These are phyloP conservation scores for Daphoenositta chrysoptera DNA, from an alignment of 2,113 vertebrate species.

Conservation along the genomic window DNA sequence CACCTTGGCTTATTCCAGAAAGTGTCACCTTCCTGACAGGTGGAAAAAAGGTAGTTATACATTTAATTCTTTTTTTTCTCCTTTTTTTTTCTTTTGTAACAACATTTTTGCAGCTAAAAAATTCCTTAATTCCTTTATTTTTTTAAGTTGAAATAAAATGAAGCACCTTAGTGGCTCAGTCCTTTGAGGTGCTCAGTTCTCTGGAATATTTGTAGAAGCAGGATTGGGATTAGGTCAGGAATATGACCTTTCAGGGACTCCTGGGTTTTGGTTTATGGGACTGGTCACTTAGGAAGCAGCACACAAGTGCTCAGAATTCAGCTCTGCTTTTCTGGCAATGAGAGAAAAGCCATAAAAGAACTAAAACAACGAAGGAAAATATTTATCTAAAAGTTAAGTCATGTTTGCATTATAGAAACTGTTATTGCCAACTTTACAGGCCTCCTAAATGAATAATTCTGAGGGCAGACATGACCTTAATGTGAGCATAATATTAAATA, in stretches of 20 bases:
- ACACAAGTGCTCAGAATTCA: neutral
- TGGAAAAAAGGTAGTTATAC: neutral
- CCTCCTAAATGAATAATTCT: neutral
- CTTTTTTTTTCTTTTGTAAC: neutral
- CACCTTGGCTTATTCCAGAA: neutral
- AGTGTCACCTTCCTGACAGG: neutral
- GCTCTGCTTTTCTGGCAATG: neutral
- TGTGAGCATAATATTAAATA: neutral
- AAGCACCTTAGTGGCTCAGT: neutral
- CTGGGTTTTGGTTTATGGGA: neutral
- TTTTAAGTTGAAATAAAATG: neutral
- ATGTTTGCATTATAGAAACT: neutral
- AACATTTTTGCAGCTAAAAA: neutral
- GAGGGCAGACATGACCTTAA: neutral
- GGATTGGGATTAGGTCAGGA: neutral
- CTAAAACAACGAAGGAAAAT: neutral
- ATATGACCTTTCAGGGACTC: neutral
- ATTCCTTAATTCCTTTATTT: neutral
- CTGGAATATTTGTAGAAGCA: neutral
- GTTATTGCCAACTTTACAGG: neutral
- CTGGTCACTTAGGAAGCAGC: neutral
- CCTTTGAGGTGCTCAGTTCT: neutral
- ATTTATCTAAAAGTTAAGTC: neutral
- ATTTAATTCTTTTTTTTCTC: fast-evolving
- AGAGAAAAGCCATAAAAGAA: neutral